Conservation (phyloP, 2,113 vertebrate genomes). For the Archocentrus centrarchus region DNA sequence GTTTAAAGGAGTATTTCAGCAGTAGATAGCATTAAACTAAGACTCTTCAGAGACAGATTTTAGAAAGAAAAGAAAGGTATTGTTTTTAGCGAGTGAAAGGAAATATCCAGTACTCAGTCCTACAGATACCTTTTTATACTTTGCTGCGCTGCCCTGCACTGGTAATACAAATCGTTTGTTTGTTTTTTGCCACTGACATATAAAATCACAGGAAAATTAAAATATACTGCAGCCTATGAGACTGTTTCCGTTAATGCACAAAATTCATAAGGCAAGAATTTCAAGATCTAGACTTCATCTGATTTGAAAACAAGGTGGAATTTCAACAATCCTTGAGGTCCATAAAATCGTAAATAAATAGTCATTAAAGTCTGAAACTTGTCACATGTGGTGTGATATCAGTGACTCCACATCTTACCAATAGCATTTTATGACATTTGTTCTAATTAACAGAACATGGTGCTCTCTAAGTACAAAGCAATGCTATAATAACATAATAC, state of each 20-base stretch:
- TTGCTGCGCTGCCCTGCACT: not conserved
- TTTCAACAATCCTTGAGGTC: not conserved
- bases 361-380: not conserved
- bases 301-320: not conserved
- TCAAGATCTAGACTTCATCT: too few relatives aligned
- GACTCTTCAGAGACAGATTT: not conserved
- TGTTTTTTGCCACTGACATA: not conserved
- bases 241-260: not conserved
- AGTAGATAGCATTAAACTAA: not conserved
- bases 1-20: constrained; percentile 5
- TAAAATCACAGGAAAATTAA: not conserved
- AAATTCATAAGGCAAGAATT: not conserved
- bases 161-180: not conserved
- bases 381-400: too few relatives aligned
- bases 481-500: not conserved
- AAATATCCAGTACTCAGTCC: not conserved
- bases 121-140: not conserved
- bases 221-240: not conserved
- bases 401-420: too few relatives aligned
- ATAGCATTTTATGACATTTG: too few relatives aligned
- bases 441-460: too few relatives aligned
- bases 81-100: not conserved
- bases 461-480: not conserved
- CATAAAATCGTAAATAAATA: not conserved
- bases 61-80: not conserved